Conservation (phyloP, 1,140 invertebrate genomes). For the Vollenhovia emeryi region DNA sequence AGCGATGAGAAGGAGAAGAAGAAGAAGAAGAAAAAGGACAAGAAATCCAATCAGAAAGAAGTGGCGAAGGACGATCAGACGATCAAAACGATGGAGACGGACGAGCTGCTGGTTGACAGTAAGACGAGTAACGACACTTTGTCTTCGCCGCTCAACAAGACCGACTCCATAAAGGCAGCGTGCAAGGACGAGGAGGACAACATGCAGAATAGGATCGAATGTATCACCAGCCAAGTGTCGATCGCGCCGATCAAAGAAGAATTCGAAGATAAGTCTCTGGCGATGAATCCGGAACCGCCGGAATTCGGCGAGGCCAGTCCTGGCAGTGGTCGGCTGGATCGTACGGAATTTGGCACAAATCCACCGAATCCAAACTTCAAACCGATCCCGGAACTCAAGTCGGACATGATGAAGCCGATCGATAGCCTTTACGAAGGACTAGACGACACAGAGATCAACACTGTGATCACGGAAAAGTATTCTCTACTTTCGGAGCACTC, state of each 20-base stretch:
- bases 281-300: conserved; percentile 82
- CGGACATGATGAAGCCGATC: conserved; percentile 74
- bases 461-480: conserved; percentile 79
- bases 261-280: conserved; percentile 81
- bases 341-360: conserved; percentile 78
- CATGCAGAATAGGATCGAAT: conserved; percentile 67
- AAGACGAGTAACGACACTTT: conserved; percentile 52
- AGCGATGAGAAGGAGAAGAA: conserved; percentile 85
- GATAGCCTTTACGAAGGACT: conserved; percentile 81
- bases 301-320: conserved; percentile 73
- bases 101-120: conserved; percentile 59
- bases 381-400: conserved; percentile 80
- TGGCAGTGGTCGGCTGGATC: conserved; percentile 65
- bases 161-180: conserved; percentile 45
- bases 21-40: conserved; percentile 85
- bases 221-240: conserved; percentile 40
- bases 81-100: conserved; percentile 59
- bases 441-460: conserved; percentile 81
- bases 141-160: conserved; percentile 53
- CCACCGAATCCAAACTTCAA: conserved; percentile 84
- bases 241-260: conserved; percentile 72
- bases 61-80: conserved; percentile 80
- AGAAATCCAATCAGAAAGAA: conserved; percentile 82
- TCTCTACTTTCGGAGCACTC: conserved; percentile 69
- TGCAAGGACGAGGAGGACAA: conserved; percentile 62